These are phyloP conservation scores for Drosophila robusta DNA, from an alignment of 2,888 invertebrate species.

Conservation along the genomic window DNA sequence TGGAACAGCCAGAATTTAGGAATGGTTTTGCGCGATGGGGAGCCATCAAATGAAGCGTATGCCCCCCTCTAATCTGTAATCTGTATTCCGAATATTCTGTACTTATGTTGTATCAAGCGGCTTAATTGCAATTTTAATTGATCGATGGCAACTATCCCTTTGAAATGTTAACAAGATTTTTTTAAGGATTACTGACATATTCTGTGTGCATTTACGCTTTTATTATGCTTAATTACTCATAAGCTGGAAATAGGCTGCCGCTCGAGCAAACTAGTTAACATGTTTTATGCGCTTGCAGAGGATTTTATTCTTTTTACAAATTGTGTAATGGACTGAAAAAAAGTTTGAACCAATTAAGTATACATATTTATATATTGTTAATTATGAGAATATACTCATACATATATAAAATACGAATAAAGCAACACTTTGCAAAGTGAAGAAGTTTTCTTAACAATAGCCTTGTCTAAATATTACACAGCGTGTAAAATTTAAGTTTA, in stretches of 20 bases:
- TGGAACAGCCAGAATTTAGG: slow-evolving; percentile 25
- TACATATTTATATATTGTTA: too few species aligned
- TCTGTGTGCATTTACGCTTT: background rate
- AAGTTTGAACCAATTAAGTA: too few species aligned
- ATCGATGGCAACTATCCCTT: slow-evolving; percentile 2
- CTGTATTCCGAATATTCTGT: background rate
- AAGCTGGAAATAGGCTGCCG: background rate
- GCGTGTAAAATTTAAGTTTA: too few species aligned
- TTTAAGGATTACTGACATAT: background rate
- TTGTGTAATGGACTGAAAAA: too few species aligned
- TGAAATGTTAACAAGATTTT: background rate
- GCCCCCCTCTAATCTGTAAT: slow-evolving; percentile 10
- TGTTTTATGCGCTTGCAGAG: too few species aligned
- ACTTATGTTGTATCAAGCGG: background rate
- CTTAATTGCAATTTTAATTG: slow-evolving; percentile 10
- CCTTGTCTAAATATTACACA: too few species aligned
- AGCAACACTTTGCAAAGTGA: too few species aligned
- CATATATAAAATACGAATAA: too few species aligned
- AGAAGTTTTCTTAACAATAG: too few species aligned
- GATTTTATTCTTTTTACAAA: too few species aligned
- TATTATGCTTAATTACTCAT: background rate
- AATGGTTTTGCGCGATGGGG: slow-evolving; percentile 18
- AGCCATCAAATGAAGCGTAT: slow-evolving; percentile 44
- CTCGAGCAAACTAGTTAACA: too few species aligned
- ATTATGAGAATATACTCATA: too few species aligned